phyloP scores from a whole-genome alignment of 2,888 invertebrate species.

The Choristoneura rosaceana region DNA sequence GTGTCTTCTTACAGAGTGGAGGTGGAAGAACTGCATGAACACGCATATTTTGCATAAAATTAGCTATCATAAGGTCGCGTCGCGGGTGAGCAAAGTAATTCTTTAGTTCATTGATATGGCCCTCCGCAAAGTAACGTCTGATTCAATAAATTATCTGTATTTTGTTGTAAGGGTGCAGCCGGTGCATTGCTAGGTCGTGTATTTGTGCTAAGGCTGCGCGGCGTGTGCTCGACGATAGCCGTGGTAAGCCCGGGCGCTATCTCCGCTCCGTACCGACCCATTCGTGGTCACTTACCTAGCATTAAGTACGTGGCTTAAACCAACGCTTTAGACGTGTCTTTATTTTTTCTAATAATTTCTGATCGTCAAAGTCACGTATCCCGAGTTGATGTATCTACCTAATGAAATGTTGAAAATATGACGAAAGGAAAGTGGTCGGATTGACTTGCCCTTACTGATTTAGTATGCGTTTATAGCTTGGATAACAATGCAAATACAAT shows the following conservation, averaged over 20 bases:
- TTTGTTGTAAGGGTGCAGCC: conserved; percentile 24
- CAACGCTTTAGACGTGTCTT: conserved; percentile 27
- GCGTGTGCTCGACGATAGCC: conserved; percentile 61
- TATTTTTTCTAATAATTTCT: conserved; percentile 15
- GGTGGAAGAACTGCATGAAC: no score
- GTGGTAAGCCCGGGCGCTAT: conserved; percentile 59
- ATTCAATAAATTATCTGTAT: no score
- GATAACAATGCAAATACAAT: no score
- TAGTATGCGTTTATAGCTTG: no score
- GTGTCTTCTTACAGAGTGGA: no score
- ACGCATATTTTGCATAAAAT: no score
- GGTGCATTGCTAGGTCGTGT: conserved; percentile 1
- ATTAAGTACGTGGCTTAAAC: conserved; percentile 38
- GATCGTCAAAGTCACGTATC: background rate
- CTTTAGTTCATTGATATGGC: no score
- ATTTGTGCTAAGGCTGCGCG: conserved; percentile 37
- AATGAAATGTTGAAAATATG: conserved; percentile 15
- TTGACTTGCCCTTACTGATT: no score
- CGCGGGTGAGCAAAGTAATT: no score
- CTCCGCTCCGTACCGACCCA: conserved; percentile 47
- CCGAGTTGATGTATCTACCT: background rate
- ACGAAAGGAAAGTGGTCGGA: background rate
- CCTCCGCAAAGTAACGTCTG: no score
- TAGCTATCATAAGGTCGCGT: no score
- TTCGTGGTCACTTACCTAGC: conserved; percentile 50